Conservation (phyloP, 2,888 invertebrate genomes). For the Pollenia amentaria region DNA sequence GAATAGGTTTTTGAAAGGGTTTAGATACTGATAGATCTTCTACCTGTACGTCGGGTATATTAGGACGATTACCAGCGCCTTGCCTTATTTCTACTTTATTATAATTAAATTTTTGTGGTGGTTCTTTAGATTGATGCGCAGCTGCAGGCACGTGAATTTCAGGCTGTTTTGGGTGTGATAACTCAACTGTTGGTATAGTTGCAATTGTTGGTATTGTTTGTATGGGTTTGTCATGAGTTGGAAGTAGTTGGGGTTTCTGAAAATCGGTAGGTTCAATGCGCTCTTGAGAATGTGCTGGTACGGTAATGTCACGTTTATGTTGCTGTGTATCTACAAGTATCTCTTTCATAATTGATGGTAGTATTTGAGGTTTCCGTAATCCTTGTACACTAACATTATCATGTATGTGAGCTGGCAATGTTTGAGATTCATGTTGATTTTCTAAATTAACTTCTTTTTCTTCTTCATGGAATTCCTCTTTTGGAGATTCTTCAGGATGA, state of each 20-base stretch:
- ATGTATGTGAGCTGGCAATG: not conserved
- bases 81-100: not conserved
- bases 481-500: conserved; percentile 56
- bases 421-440: conserved; percentile 37
- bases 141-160: not conserved
- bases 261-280: not conserved
- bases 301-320: conserved; percentile 81
- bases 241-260: not conserved
- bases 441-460: not conserved
- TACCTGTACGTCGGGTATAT: conserved; percentile 1
- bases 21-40: conserved; percentile 25
- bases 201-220: not conserved
- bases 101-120: not conserved
- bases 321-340: not conserved
- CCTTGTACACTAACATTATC: not conserved
- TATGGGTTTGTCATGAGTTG: not conserved
- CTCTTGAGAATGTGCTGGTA: conserved; percentile 59
- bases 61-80: not conserved
- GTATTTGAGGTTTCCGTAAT: conserved; percentile 22
- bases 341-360: conserved; percentile 11
- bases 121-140: not conserved
- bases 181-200: not conserved
- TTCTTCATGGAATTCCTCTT: conserved; percentile 6
- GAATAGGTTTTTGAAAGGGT: not conserved
- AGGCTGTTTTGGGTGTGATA: not conserved